Percentiles rank a stretch among this genome's conserved stretches.
phyloP scores from a whole-genome alignment of 2,888 invertebrate genomes.

The Agrochola macilenta region DNA sequence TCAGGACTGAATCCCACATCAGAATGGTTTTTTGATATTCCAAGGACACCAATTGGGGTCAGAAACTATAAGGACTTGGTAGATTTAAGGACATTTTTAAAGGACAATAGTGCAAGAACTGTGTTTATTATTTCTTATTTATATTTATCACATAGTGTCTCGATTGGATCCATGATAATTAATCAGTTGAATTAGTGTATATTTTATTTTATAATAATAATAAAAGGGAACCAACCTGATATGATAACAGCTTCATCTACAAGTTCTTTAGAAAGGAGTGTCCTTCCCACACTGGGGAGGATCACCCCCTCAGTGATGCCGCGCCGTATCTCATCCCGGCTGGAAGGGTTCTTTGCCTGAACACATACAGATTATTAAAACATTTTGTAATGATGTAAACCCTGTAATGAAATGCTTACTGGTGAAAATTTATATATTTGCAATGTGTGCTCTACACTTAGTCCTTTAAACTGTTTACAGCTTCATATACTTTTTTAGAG shows the following conservation, averaged over 20 bases:
- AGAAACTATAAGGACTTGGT: neutral
- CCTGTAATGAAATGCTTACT: no score
- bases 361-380: conserved; percentile 47
- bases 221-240: conserved; percentile 86
- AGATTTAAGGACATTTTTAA: neutral
- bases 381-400: no score
- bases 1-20: no score
- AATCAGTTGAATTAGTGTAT: neutral
- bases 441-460: neutral
- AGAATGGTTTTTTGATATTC: neutral
- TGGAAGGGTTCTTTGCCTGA: conserved; percentile 94
- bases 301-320: conserved; percentile 95
- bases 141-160: neutral
- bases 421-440: neutral
- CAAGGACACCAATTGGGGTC: neutral
- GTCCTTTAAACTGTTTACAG: no score
- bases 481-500: no score
- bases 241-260: conserved; percentile 98
- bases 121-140: neutral
- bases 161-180: neutral
- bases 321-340: conserved; percentile 95
- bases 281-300: conserved; percentile 93
- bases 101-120: neutral
- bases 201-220: neutral
- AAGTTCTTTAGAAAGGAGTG: conserved; percentile 95